Percentiles rank a stretch among this genome's conserved stretches.
Conservation (phyloP, 2,888 invertebrate genomes). For the Drosophila rellima region DNA sequence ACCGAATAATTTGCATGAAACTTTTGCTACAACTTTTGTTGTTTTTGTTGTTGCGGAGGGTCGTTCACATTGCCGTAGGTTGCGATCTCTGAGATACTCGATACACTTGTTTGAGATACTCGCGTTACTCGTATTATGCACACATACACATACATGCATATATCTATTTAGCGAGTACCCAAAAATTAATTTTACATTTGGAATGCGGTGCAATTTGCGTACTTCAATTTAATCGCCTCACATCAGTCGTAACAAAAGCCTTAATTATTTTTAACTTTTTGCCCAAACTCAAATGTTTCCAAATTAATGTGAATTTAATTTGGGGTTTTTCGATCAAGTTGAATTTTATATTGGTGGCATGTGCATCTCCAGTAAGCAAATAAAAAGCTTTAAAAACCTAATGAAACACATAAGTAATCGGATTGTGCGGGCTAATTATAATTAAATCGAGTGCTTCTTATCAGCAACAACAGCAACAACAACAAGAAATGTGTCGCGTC, state of each 20-base stretch:
- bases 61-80: constrained; percentile 77
- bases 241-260: constrained; percentile 2
- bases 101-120: constrained; percentile 21
- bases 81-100: constrained; percentile 34
- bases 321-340: constrained; percentile 16
- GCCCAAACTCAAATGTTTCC: too few relatives aligned
- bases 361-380: neutral
- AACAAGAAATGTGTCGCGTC: constrained; percentile 26
- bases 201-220: constrained; percentile 28
- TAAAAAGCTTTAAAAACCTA: constrained; percentile 8
- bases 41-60: constrained; percentile 36
- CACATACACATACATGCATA: neutral
- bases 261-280: neutral
- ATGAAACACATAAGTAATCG: constrained; percentile 35
- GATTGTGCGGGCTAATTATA: constrained; percentile 34
- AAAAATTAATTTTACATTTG: constrained; percentile 38
- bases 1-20: constrained; percentile 73
- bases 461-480: constrained; percentile 35
- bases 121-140: constrained; percentile 1
- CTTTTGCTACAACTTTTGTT: constrained; percentile 33
- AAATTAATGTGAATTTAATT: constrained; percentile 48
- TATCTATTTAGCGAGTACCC: constrained; percentile 21
- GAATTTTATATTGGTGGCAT: constrained; percentile 18
- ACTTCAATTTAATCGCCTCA: constrained; percentile 29
- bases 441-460: constrained; percentile 47